A percentile compares a stretch with the other conserved stretches of the same genome.
Conservation (phyloP, 2,797 vertebrate genomes). For the Gallinago solitaria region DNA sequence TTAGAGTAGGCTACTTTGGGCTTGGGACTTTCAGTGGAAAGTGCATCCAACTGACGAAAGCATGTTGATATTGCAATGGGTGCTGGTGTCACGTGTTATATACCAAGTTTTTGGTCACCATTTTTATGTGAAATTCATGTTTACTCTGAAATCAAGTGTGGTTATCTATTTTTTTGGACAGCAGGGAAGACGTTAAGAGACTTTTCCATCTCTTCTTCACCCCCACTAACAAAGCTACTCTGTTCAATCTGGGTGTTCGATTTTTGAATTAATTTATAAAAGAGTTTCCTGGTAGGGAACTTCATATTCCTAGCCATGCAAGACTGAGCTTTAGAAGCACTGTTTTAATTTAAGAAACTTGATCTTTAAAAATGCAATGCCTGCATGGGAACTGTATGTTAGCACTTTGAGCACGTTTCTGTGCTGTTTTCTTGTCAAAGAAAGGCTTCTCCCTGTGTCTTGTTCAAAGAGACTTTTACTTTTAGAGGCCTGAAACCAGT, state of each 20-base stretch:
- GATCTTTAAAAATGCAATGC: background rate
- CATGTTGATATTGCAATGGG: background rate
- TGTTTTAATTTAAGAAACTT: conserved; percentile 13
- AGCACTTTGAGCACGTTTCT: background rate
- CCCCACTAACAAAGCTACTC: background rate
- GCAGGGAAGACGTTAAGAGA: background rate
- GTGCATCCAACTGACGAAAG: background rate
- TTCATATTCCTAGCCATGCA: background rate
- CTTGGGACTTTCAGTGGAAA: background rate
- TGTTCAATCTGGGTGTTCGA: background rate
- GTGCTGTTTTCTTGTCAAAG: background rate
- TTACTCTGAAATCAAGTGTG: background rate
- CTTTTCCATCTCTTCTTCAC: background rate
- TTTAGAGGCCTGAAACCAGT: background rate
- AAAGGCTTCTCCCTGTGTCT: background rate
- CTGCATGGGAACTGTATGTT: background rate
- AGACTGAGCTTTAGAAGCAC: background rate
- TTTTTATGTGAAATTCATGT: background rate
- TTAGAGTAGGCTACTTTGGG: background rate
- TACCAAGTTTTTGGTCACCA: background rate
- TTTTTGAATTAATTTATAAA: background rate
- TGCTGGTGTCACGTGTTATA: background rate
- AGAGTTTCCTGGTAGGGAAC: background rate
- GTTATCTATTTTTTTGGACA: background rate
- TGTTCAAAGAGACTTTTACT: background rate